Evolutionary conservation across 2,888 invertebrate genomes (phyloP).

Genomic region (Athripsodes cinereus): DNA sequence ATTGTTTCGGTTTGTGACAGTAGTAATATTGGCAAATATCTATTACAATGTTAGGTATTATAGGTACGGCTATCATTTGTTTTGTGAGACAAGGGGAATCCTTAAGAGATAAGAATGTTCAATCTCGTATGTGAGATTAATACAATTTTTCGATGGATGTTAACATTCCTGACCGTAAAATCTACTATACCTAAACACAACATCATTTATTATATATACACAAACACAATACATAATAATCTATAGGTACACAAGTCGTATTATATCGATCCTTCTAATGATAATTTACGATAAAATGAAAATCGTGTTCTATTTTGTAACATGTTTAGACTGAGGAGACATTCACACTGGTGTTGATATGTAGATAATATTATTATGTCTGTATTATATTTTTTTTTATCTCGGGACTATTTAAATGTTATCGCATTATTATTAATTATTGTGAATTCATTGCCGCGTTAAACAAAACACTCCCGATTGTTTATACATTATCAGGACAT

Average conservation of each 20-base stretch:
- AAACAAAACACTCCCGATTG: not conserved
- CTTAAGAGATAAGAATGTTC: not conserved
- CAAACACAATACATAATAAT: not conserved
- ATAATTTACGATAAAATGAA: slow-evolving; percentile 2
- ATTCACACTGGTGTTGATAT: not conserved
- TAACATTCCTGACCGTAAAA: not conserved
- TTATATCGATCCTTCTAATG: slow-evolving; percentile 1
- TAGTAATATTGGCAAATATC: not conserved
- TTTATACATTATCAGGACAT: not conserved
- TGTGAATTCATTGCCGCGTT: not conserved
- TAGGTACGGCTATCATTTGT: too few species aligned
- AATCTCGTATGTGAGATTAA: not conserved
- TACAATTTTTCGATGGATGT: not conserved
- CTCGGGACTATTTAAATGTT: not conserved
- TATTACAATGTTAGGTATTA: not conserved
- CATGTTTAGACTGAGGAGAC: not conserved
- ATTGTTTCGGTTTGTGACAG: not conserved
- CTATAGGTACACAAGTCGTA: not conserved
- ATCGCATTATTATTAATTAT: slow-evolving; percentile 2
- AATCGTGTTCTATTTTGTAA: slow-evolving; percentile 1
- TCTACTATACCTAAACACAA: too few species aligned
- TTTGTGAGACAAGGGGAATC: not conserved
- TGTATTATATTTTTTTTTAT: not conserved
- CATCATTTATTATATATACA: too few species aligned
- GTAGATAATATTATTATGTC: too few species aligned